Percentiles rank a stretch among this genome's conserved stretches.
phyloP scores from a whole-genome alignment of 2,797 vertebrate species.

The Luscinia megarhynchos region DNA sequence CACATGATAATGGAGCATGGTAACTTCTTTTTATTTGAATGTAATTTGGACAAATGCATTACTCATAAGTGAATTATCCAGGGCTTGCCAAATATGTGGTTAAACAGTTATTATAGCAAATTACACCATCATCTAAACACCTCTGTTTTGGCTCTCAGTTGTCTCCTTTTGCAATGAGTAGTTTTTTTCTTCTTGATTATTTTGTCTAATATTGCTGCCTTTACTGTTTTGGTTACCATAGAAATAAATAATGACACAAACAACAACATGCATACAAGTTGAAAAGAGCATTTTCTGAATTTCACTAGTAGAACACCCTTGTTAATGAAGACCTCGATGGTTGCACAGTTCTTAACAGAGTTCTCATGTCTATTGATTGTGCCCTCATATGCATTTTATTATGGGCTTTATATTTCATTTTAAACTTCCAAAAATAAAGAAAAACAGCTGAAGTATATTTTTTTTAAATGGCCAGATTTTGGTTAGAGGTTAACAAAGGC shows the following conservation, averaged over 20 bases:
- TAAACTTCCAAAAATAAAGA: conserved; percentile 58
- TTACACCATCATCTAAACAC: conserved; percentile 68
- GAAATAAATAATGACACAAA: conserved; percentile 27
- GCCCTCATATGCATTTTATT: conserved; percentile 62
- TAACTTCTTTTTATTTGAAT: conserved; percentile 43
- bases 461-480: conserved; percentile 30
- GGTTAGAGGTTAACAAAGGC: conserved; percentile 44
- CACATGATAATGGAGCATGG: neutral
- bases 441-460: conserved; percentile 31
- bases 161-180: conserved; percentile 33
- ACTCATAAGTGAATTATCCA: conserved; percentile 41
- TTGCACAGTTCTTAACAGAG: neutral
- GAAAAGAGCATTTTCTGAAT: conserved; percentile 1
- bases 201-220: conserved; percentile 20
- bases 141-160: conserved; percentile 61
- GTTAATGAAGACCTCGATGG: conserved; percentile 16
- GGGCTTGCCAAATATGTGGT: conserved; percentile 43
- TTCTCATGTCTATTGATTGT: conserved; percentile 31
- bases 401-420: conserved; percentile 62
- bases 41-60: conserved; percentile 53
- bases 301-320: neutral
- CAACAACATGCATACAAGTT: neutral
- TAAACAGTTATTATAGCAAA: conserved; percentile 64
- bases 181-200: neutral
- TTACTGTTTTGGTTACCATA: conserved; percentile 49